Percentiles rank a stretch among this genome's conserved stretches.
Evolutionary conservation across 2,797 vertebrate genomes (phyloP).

Genomic region (Tinamus major): DNA sequence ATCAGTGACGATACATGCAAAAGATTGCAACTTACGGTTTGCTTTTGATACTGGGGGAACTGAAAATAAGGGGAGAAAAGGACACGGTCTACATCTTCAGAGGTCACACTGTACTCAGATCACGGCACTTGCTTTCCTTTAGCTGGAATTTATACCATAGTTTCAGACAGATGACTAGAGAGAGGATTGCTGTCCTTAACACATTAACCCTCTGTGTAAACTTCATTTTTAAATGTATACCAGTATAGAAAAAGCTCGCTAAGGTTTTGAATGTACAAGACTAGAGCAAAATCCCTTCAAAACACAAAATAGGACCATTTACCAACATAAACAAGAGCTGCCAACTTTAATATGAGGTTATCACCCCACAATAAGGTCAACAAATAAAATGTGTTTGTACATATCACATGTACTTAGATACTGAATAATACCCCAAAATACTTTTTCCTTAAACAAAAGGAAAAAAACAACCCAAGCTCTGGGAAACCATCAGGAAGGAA

Average conservation of each 20-base stretch:
- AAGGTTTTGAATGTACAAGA: not conserved
- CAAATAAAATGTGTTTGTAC: not conserved
- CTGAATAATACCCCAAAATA: not conserved
- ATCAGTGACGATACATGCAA: not conserved
- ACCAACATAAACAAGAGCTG: not conserved
- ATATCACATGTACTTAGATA: not conserved
- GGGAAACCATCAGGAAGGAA: not conserved
- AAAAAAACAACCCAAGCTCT: not conserved
- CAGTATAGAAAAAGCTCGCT: not conserved
- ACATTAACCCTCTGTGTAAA: not conserved
- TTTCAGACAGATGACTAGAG: not conserved
- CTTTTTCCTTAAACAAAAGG: not conserved
- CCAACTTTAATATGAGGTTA: not conserved
- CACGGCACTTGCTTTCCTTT: not conserved
- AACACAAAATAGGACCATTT: not conserved
- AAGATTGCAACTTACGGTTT: rapidly evolving
- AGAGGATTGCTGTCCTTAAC: not conserved
- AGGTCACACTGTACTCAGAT: not conserved
- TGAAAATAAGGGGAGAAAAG: not conserved
- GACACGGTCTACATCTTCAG: not conserved
- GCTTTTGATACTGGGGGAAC: not conserved
- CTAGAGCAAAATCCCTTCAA: not conserved
- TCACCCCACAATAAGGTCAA: not conserved
- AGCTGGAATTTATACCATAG: not conserved
- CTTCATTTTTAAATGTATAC: not conserved